Evolutionary conservation across 2,113 vertebrate species (phyloP).

Genomic region (Mandrillus leucophaeus): DNA sequence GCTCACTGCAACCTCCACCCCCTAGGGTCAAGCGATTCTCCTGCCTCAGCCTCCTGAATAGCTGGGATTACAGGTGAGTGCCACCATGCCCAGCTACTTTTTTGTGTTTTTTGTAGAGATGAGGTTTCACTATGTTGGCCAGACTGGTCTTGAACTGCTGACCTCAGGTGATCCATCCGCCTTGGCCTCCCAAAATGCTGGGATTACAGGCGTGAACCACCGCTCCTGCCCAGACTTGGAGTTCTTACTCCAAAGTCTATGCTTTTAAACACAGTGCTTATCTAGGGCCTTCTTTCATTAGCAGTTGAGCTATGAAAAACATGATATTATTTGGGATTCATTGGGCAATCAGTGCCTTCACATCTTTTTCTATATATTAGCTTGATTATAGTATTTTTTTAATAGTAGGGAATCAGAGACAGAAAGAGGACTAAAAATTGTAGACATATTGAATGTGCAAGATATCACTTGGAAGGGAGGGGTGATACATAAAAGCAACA

Average conservation of each 20-base stretch:
- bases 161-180: not conserved
- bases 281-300: not conserved
- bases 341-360: not conserved
- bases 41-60: not conserved
- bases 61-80: not conserved
- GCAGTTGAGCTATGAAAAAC: not conserved
- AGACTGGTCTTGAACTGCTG: not conserved
- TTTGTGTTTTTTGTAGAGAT: not conserved
- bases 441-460: not conserved
- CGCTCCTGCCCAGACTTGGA: too few relatives aligned
- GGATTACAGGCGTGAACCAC: not conserved
- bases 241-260: not conserved
- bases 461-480: not conserved
- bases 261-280: not conserved
- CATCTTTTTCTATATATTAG: not conserved
- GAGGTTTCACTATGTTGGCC: not conserved
- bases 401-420: not conserved
- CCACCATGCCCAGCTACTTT: not conserved
- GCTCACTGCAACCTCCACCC: not conserved
- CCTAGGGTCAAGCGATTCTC: not conserved
- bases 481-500: not conserved
- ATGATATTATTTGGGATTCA: not conserved
- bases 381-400: not conserved
- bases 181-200: not conserved
- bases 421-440: not conserved